A percentile compares a stretch with the other conserved stretches of the same genome.
Evolutionary conservation across 2,888 invertebrate genomes (phyloP).

Genomic region (Drosophila lacicola): DNA sequence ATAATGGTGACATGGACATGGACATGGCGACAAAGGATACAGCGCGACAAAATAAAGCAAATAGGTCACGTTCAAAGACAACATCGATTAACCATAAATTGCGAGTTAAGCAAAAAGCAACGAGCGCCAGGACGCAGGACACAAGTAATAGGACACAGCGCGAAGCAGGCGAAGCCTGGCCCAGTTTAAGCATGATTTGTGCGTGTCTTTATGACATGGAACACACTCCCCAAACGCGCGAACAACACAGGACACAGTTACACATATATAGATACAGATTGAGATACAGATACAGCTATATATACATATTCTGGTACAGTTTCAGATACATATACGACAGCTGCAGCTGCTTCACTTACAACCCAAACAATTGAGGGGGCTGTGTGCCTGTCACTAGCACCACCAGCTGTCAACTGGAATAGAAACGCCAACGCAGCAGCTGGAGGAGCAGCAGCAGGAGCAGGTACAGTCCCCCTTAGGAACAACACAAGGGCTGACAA

Average conservation of each 20-base stretch:
- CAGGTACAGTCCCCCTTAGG: not conserved
- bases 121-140: slow-evolving; percentile 38
- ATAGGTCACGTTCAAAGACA: slow-evolving; percentile 82
- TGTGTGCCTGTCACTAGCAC: slow-evolving; percentile 57
- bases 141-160: slow-evolving; percentile 23
- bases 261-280: slow-evolving; percentile 4
- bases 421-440: slow-evolving; percentile 59
- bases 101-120: slow-evolving; percentile 82
- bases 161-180: slow-evolving; percentile 34
- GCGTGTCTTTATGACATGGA: slow-evolving; percentile 79
- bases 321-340: slow-evolving; percentile 31
- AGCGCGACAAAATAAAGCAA: slow-evolving; percentile 72
- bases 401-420: slow-evolving; percentile 66
- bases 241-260: slow-evolving; percentile 42
- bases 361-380: slow-evolving; percentile 19
- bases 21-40: slow-evolving; percentile 46
- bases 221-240: slow-evolving; percentile 61
- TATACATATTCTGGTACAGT: slow-evolving; percentile 8
- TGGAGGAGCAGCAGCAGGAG: slow-evolving; percentile 3
- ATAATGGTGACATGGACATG: slow-evolving; percentile 47
- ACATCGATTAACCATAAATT: slow-evolving; percentile 83
- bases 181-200: slow-evolving; percentile 79
- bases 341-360: slow-evolving; percentile 44
- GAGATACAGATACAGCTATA: slow-evolving; percentile 12
- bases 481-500: slow-evolving; percentile 46